Evolutionary conservation across 2,113 vertebrate genomes (phyloP), one percentile per base, ranked within the genome.

Genomic region (Sceloporus undulatus): DNA sequence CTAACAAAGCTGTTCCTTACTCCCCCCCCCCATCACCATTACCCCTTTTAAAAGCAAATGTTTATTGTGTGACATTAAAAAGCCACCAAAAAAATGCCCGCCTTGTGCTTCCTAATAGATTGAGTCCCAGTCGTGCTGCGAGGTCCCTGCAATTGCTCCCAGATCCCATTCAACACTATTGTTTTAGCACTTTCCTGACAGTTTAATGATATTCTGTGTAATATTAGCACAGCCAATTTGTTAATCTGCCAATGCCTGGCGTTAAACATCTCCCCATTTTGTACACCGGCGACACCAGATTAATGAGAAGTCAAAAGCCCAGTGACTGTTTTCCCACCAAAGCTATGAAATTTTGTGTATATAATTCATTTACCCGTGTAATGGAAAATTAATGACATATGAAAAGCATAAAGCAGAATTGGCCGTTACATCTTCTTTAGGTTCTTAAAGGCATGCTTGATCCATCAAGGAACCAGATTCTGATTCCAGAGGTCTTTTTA

Each of bases 321-420:
- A 54, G 42, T 73, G 79, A 88, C 84, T 56, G 68, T 93, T 92
- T 74, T 89, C 73, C 83, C 91, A 91, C 85, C 79, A 87, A 90
- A 94, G 88, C 23, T 82, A 87, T 86, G 27, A 91, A 75, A 11
- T 89, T 84, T 81, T 76, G 92, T 86, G 90, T 91, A 34, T 90
- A 91, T 90, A 91, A 96, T 94, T 95, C 91, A 89, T 95, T 90
- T 95, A 88, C 77, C 88, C 87, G 19, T 88, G 84, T 84, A 91
- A 92, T 84, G 90, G 91, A 92, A 95, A 91, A 79, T 90, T 91
- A 94, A 95, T 85, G 87, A 90, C 90, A 88, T 91, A 87, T 84
- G 88, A 88, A 92, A 94, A 90, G 90, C 88, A 89, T 91, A 83
- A 94, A 92, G 94, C 73, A 92, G 85, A 92, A 95, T 86, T 92